Conservation (phyloP, 2,888 invertebrate genomes). For the Magallana nippona region DNA sequence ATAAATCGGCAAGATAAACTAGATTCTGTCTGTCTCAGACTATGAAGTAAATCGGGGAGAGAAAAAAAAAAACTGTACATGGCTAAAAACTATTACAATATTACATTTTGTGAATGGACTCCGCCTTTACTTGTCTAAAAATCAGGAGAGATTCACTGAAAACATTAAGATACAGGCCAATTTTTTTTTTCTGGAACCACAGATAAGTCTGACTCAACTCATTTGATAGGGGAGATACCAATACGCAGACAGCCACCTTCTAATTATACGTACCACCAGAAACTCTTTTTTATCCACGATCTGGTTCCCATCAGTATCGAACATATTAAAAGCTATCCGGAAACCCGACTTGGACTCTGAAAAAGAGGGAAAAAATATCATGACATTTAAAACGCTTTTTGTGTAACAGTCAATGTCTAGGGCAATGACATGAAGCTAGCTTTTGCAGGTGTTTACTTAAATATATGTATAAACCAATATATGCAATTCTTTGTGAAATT, state of each 20-base stretch:
- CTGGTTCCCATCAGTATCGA: conserved; percentile 98
- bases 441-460: not conserved
- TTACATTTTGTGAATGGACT: conserved; percentile 12
- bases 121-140: not conserved
- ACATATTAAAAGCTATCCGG: conserved; percentile 99
- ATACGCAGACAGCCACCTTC: not conserved
- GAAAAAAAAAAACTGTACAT: not conserved
- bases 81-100: not conserved
- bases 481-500: too few species aligned
- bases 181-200: not conserved
- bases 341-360: conserved; percentile 98
- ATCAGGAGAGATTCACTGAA: conserved; percentile 2
- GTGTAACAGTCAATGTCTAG: not conserved
- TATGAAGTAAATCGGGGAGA: not conserved
- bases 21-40: not conserved
- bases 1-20: not conserved
- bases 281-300: conserved; percentile 98
- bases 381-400: conserved; percentile 17
- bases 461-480: too few species aligned
- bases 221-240: conserved; percentile 15
- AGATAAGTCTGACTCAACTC: conserved; percentile 4
- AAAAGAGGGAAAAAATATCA: conserved; percentile 77
- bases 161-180: conserved; percentile 1
- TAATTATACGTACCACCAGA: conserved; percentile 90
- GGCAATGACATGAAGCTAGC: not conserved